Evolutionary conservation across 1,140 invertebrate species (phyloP), one percentile per base, ranked within the genome.

Genomic region (Batillaria attramentaria): DNA sequence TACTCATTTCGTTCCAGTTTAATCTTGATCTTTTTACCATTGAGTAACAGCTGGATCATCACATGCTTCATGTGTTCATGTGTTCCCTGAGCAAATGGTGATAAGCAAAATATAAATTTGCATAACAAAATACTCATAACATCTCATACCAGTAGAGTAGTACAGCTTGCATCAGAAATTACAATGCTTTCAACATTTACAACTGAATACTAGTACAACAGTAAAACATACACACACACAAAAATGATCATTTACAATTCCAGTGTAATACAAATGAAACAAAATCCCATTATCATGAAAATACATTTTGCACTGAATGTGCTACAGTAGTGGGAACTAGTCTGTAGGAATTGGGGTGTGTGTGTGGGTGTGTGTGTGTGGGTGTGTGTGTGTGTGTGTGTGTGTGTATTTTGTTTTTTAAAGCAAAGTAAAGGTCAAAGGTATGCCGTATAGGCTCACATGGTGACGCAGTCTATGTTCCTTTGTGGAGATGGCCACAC

Each of bases 31-130:
- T 75, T 80, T 46, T 81, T 81, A 39, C 80, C 80, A 70, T 84
- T 79, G 24, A 87, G 69, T 35, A 76, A 74, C 8, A 87, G 43
- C 72, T 86, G 84, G 42, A 86, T 78, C 41, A 84, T 84, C n/a
- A 86, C 82, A 69, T 86, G 83, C 57, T 84, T 78, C n/a, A 82
- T 72, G 76, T 87, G 86, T 69, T 87, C 86, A 81, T 85, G 83
- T 6, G 83, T 85, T 24, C 86, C 86, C 85, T 87, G 79, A 31
- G 81, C 78, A 65, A 28, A n/a, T n/a, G n/a, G n/a, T n/a, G n/a
- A n/a, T n/a, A n/a, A n/a, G n/a, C n/a, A n/a, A n/a, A n/a, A n/a
- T n/a, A n/a, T n/a, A n/a, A n/a, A n/a, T n/a, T n/a, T n/a, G n/a
- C n/a, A n/a, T n/a, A n/a, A n/a, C n/a, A n/a, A n/a, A n/a, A n/a